Conservation (phyloP, 2,888 invertebrate genomes). For the Limnephilus auricula region DNA sequence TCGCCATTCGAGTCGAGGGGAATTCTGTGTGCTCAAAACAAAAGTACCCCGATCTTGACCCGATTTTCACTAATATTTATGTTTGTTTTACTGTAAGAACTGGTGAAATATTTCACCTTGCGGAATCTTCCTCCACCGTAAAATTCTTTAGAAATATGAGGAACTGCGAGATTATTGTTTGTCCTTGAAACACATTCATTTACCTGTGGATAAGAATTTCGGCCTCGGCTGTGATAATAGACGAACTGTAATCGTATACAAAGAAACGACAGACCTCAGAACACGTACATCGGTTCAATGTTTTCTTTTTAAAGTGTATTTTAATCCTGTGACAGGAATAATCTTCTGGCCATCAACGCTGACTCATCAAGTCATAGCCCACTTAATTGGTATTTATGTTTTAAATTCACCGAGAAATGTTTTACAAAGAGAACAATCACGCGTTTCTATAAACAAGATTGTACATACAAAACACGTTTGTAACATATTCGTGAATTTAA, state of each 20-base stretch:
- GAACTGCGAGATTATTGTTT: not conserved
- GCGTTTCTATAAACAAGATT: not conserved
- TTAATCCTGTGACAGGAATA: constrained; percentile 2
- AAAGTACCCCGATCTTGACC: not conserved
- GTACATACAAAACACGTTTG: not conserved
- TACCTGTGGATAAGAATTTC: not conserved
- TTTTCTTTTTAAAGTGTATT: not conserved
- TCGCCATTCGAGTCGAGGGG: not conserved
- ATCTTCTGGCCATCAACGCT: not conserved
- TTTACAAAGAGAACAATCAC: not conserved
- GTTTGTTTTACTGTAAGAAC: not conserved
- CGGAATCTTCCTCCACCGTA: not conserved
- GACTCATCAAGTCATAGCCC: not conserved
- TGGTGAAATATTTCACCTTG: not conserved
- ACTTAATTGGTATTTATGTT: not conserved
- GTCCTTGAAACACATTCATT: not conserved
- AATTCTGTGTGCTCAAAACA: not conserved
- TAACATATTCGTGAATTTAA: not conserved
- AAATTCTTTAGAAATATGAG: not conserved
- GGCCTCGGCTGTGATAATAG: not conserved
- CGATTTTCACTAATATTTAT: not conserved
- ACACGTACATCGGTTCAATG: not conserved
- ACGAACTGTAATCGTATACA: not conserved
- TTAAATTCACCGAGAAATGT: not conserved
- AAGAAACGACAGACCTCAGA: not conserved